Percentiles rank a stretch among this genome's conserved stretches.
Evolutionary conservation across 2,888 invertebrate species (phyloP).

Genomic region (Quadriops clusia): DNA sequence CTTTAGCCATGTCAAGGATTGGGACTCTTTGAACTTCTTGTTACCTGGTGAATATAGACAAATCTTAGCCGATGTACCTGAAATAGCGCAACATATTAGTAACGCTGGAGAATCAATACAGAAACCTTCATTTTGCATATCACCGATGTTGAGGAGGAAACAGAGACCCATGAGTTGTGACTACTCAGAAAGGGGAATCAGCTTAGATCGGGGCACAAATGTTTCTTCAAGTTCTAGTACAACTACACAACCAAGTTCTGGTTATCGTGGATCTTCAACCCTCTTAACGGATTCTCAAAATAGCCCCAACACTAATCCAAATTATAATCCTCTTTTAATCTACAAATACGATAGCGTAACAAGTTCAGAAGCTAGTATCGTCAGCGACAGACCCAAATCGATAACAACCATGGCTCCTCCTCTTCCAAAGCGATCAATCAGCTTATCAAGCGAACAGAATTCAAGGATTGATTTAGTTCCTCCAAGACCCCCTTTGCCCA

Average conservation of each 20-base stretch:
- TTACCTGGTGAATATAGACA: conserved; percentile 75
- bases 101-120: conserved; percentile 38
- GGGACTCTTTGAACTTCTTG: conserved; percentile 84
- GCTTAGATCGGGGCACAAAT: conserved; percentile 32
- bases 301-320: conserved; percentile 48
- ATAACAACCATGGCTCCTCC: conserved; percentile 38
- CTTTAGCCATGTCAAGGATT: conserved; percentile 77
- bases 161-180: conserved; percentile 48
- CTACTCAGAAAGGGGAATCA: conserved; percentile 41
- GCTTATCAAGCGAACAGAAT: conserved; percentile 45
- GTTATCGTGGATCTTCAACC: conserved; percentile 77
- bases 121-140: conserved; percentile 47
- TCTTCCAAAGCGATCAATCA: conserved; percentile 57
- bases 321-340: conserved; percentile 62
- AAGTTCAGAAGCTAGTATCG: conserved; percentile 59
- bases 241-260: conserved; percentile 72
- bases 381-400: conserved; percentile 41
- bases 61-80: conserved; percentile 68
- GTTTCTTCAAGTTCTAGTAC: conserved; percentile 58
- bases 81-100: conserved; percentile 54
- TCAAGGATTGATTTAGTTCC: conserved; percentile 36
- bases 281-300: conserved; percentile 66
- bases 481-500: conserved; percentile 59
- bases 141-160: conserved; percentile 35
- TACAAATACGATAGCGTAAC: conserved; percentile 71